Evolutionary conservation across 2,113 vertebrate genomes (phyloP), one percentile per base, ranked within the genome.

Genomic region (Microcebus jonahi): DNA sequence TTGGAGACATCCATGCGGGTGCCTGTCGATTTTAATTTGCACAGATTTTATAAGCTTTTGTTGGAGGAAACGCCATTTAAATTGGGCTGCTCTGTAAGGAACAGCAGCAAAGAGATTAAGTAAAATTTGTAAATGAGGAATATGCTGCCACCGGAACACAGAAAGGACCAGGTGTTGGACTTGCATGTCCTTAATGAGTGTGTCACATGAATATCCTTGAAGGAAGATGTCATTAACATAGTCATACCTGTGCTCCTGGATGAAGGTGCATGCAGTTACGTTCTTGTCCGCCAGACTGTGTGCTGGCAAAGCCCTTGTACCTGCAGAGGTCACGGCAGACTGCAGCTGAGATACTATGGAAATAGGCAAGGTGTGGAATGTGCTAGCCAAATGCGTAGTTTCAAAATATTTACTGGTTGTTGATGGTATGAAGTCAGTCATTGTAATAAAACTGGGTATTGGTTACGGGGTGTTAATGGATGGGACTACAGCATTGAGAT

Each of bases 31-130:
- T 88, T 20, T 39, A 53, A 75, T 50, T 17, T 57, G 61, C 42
- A 50, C 25, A 88, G 65, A 70, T 79, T 39, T 94, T n/a, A 88
- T 13, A 79, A 29, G 36, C 29, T 93, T 87, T 42, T 79, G 61
- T 45, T 36, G 42, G 20, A 81, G 50, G 36, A n/a, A 34, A 8
- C 36, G 1, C 39, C 39, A 34, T 80, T 42, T 31, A 61, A 81
- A 34, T 27, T 36, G 45, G 53, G 13, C 75, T 88, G 20, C 23
- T 59, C 79, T 48, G 25, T 88, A 53, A 88, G 75, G 27, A 73
- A 77, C 67, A 61, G 21, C 13, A 73, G 29, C 25, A 14, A 18
- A 71, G n/a, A 81, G 20, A n/a, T 27, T 63, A 20, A 36, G 53
- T 36, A 39, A 39, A 50, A 71, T 53, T 36, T 42, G 4, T 31